These are phyloP conservation scores for Toxotes jaculatrix DNA, from an alignment of 2,113 vertebrate genomes.

Conservation along the genomic window DNA sequence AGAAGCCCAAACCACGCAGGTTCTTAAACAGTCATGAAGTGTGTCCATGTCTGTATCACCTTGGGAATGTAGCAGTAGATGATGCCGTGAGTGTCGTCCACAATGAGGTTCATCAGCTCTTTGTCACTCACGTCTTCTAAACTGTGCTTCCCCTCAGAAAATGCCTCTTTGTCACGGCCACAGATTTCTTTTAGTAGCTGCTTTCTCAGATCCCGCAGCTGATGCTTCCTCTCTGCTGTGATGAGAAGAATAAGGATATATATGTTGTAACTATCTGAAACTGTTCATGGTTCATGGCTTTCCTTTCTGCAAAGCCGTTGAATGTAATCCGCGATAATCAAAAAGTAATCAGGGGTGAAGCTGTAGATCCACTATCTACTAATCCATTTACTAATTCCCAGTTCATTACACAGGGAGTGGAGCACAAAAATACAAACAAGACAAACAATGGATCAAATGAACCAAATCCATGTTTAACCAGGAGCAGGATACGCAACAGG, in stretches of 20 bases:
- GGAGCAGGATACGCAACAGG: background rate
- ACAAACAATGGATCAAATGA: background rate
- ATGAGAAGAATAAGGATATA: background rate
- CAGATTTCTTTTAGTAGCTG: conserved; percentile 20
- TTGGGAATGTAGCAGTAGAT: conserved; percentile 67
- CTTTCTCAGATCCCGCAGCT: conserved; percentile 15
- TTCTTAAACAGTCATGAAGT: background rate
- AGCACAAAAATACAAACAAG: background rate
- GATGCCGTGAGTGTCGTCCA: conserved; percentile 45
- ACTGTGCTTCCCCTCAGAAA: background rate
- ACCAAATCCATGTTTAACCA: background rate
- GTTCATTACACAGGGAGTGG: background rate
- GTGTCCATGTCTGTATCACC: conserved; percentile 24
- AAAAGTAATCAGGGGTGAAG: conserved; percentile 11
- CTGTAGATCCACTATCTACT: background rate
- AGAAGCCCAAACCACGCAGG: background rate
- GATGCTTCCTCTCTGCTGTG: background rate
- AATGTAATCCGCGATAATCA: background rate
- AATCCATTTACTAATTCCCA: too few relatives aligned
- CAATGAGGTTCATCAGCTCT: conserved; percentile 13
- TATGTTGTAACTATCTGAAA: background rate
- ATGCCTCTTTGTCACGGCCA: background rate
- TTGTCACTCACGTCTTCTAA: background rate
- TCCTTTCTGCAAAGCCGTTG: background rate
- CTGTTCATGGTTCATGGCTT: too few relatives aligned